phyloP scores from a whole-genome alignment of 2,113 vertebrate species.

The Pseudorasbora parva region DNA sequence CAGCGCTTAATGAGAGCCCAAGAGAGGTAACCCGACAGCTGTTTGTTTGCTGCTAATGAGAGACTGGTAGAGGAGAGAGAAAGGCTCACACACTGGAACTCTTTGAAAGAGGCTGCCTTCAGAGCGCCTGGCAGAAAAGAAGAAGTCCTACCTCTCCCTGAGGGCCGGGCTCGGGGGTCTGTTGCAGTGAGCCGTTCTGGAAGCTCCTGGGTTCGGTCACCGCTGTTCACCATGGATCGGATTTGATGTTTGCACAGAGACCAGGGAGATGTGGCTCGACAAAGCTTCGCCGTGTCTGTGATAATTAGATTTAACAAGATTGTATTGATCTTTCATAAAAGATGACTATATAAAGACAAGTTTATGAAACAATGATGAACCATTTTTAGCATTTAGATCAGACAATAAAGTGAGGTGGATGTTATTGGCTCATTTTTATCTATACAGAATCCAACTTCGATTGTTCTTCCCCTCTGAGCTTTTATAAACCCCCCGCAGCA shows the following conservation, averaged over 20 bases:
- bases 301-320: slow-evolving; percentile 35
- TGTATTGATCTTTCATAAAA: slow-evolving; percentile 15
- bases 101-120: slow-evolving; percentile 70
- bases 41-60: slow-evolving; percentile 81
- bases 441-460: background rate
- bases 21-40: slow-evolving; percentile 78
- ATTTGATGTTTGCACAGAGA: slow-evolving; percentile 35
- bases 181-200: slow-evolving; percentile 10
- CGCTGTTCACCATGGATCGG: background rate
- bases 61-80: slow-evolving; percentile 72
- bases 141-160: slow-evolving; percentile 68
- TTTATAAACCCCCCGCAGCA: slow-evolving; percentile 34
- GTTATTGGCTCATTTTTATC: background rate
- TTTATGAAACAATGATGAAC: slow-evolving; percentile 13
- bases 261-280: slow-evolving; percentile 10
- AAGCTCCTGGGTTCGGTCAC: slow-evolving; percentile 23
- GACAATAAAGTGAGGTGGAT: background rate
- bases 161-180: slow-evolving; percentile 66
- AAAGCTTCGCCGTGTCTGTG: slow-evolving; percentile 32
- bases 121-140: slow-evolving; percentile 66
- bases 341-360: background rate
- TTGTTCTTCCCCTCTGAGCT: slow-evolving; percentile 18
- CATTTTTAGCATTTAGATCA: slow-evolving; percentile 17
- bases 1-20: slow-evolving; percentile 78
- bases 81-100: slow-evolving; percentile 70